Base-by-base conservation (phyloP, 2,797 vertebrate genomes). In the Malurus leucopterus region DNA sequence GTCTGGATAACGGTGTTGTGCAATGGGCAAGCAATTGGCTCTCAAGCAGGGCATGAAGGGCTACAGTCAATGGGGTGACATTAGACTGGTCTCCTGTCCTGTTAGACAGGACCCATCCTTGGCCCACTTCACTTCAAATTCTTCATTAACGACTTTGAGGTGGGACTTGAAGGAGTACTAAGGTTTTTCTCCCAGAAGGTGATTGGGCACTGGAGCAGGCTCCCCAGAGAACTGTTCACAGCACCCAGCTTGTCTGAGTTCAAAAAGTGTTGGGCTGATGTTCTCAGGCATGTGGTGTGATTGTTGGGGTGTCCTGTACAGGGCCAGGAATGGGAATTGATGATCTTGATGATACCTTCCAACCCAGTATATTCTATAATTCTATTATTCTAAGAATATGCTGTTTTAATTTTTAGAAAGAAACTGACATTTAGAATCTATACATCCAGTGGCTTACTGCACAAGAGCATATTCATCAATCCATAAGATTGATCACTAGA, bases 91-190 rank as follows among this genome's bases (percentile, higher is more conserved):
- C 47, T 30, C 24, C 21, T 34, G 41, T n/a, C 26, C 30, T 29
- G 5, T 21, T 1, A 6, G 10, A 61, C 16, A 53, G 20, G 29
- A 20, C 13, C 54, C 34, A 26, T 26, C 14, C 14, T 53, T 32
- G 30, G 11, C 29, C 30, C 26, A 29, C 29, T 32, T 32, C 27
- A 53, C 13, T 67, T 68, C 32, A 41, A 34, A 4, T 4, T 41
- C 26, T 40, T 18, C 40, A 11, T 26, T 17, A 65, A 53, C 0
- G 0, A 29, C n/a, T 29, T 40, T 14, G 20, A 30, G 7, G 4
- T 0, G 0, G 27, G 30, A 22, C 30, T 21, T 3, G 0, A 19
- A 41, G 24, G 7, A 54, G n/a, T 55, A 19, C 3, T 22, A 26
- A 41, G 9, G 2, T 32, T 71, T 30, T 50, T 24, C 16, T 44